Conservation (phyloP, 2,113 vertebrate species). For the Dasyornis broadbenti region DNA sequence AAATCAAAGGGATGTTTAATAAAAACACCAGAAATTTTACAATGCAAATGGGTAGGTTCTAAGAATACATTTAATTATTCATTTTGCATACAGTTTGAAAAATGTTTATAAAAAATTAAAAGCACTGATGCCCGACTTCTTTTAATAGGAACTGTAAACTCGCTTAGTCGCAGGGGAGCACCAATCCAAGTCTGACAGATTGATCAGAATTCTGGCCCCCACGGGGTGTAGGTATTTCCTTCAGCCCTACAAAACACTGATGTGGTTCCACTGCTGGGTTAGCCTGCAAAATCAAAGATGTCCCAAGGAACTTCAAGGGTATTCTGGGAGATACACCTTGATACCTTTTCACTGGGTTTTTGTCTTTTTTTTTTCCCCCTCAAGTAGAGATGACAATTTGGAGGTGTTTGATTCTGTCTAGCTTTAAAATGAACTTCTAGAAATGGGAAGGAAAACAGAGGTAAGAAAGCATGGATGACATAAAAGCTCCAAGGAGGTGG, state of each 20-base stretch:
- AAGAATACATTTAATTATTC: slow-evolving; percentile 33
- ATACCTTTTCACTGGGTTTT: fast-evolving
- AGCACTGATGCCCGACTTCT: neutral
- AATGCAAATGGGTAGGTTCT: slow-evolving; percentile 8
- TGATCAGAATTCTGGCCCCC: neutral
- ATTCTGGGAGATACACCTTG: neutral
- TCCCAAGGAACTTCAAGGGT: neutral
- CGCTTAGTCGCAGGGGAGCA: neutral
- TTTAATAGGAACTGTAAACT: neutral
- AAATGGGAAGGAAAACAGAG: neutral
- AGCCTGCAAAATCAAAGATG: neutral
- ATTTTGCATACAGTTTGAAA: neutral
- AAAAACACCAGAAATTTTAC: neutral
- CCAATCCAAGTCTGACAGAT: neutral
- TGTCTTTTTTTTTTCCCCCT: neutral
- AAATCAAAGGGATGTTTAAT: slow-evolving; percentile 39
- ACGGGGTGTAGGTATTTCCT: neutral
- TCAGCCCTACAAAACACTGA: neutral
- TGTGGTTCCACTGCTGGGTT: neutral
- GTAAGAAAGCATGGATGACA: neutral
- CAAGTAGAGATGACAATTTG: neutral
- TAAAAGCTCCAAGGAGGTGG: neutral
- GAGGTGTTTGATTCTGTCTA: neutral
- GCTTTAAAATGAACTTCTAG: neutral
- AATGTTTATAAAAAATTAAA: neutral